Evolutionary conservation across 1,140 invertebrate genomes (phyloP).

Genomic region (Danaus melanippus): DNA sequence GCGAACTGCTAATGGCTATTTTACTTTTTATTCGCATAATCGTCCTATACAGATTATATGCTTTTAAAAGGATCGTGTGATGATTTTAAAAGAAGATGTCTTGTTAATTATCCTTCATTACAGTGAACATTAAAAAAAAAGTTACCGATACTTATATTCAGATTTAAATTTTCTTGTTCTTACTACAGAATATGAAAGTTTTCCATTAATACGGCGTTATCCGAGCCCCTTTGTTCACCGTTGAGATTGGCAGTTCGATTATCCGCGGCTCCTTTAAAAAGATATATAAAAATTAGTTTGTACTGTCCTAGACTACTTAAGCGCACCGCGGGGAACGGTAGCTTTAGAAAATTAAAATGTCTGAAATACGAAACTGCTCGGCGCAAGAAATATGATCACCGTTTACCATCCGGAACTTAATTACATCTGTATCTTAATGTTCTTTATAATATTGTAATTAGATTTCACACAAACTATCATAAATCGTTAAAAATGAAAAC

Average conservation of each 20-base stretch:
- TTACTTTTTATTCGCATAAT: no score
- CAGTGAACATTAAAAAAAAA: no score
- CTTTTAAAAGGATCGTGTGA: no score
- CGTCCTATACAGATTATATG: no score
- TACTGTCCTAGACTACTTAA: constrained; percentile 64
- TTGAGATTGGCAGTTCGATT: constrained; percentile 67
- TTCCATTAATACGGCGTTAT: constrained; percentile 43
- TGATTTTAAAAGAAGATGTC: no score
- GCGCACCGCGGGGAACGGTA: constrained; percentile 47
- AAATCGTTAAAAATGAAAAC: no score
- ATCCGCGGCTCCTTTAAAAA: constrained; percentile 56
- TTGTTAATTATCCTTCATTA: no score
- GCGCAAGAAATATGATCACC: constrained; percentile 49
- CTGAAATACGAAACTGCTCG: constrained; percentile 47
- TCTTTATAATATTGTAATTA: not conserved
- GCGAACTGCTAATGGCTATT: no score
- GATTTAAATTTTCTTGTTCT: no score
- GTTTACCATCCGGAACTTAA: constrained; percentile 40
- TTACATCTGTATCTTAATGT: constrained; percentile 12
- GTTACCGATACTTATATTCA: no score
- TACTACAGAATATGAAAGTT: constrained; percentile 32
- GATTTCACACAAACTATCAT: no score
- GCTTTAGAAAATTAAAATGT: constrained; percentile 53
- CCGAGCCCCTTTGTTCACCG: constrained; percentile 45
- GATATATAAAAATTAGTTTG: constrained; percentile 62